These are phyloP conservation scores for Cheilosia vernalis DNA, from an alignment of 2,888 invertebrate genomes.

Conservation along the genomic window DNA sequence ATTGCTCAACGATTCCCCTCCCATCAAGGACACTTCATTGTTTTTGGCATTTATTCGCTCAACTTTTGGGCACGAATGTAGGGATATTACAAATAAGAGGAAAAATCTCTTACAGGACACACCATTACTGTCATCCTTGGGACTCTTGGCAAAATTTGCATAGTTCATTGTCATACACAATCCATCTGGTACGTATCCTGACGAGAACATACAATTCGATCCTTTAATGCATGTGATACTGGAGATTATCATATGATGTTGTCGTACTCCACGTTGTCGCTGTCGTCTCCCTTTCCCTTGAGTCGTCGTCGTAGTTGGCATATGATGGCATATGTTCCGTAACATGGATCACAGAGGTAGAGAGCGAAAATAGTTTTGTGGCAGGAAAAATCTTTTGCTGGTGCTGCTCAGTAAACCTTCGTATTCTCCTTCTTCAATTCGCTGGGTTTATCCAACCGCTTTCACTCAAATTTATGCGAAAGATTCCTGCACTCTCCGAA, in stretches of 20 bases:
- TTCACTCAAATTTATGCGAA: conserved; percentile 65
- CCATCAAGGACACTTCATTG: conserved; percentile 24
- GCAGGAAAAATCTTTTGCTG: conserved; percentile 69
- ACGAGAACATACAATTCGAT: conserved; percentile 69
- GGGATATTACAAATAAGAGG: conserved; percentile 2
- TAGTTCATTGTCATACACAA: conserved; percentile 51
- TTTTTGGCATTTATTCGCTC: conserved; percentile 30
- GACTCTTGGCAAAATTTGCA: conserved; percentile 47
- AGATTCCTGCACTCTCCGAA: conserved; percentile 60
- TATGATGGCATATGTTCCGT: conserved; percentile 50
- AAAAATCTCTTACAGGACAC: conserved; percentile 32
- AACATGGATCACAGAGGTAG: conserved; percentile 46
- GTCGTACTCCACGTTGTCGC: conserved; percentile 47
- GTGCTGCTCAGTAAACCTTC: conserved; percentile 10
- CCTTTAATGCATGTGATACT: conserved; percentile 69
- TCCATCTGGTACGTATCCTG: conserved; percentile 56
- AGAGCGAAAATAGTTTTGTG: conserved; percentile 66
- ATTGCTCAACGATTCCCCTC: background rate
- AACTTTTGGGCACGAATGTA: conserved; percentile 12
- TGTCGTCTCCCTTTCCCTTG: conserved; percentile 27
- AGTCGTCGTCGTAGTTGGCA: conserved; percentile 37
- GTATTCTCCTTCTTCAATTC: conserved; percentile 20
- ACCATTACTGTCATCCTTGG: conserved; percentile 30
- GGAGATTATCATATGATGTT: conserved; percentile 72
- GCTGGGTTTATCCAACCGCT: conserved; percentile 46